A percentile compares a stretch with the other conserved stretches of the same genome.
phyloP scores from a whole-genome alignment of 2,797 vertebrate species.

The Malacoraja senta region DNA sequence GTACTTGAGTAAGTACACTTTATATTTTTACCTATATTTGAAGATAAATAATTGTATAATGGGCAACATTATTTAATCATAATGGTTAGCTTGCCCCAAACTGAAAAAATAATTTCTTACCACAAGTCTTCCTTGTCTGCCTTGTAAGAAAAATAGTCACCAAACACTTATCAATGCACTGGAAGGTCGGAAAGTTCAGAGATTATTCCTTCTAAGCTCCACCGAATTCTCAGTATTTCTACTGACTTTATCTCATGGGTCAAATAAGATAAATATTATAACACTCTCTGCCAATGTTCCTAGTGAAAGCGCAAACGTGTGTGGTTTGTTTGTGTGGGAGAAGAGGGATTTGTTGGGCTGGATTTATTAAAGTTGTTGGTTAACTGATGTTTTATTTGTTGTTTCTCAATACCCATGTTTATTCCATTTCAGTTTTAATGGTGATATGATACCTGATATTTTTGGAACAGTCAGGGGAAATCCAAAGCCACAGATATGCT shows the following conservation, averaged over 20 bases:
- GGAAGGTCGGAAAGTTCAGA: background rate
- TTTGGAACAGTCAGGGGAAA: slow-evolving; percentile 66
- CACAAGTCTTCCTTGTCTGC: background rate
- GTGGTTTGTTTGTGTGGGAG: background rate
- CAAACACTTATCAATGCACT: background rate
- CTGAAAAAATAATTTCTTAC: background rate
- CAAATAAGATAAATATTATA: background rate
- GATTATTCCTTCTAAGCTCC: background rate
- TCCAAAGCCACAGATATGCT: slow-evolving; percentile 62
- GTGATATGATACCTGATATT: slow-evolving; percentile 88
- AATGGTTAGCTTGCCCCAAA: background rate
- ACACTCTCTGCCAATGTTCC: background rate
- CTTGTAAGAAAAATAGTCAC: background rate
- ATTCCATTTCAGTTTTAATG: slow-evolving; percentile 76
- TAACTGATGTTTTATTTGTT: background rate
- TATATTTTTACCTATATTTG: background rate
- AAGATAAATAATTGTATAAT: background rate
- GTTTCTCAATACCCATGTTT: slow-evolving; percentile 34
- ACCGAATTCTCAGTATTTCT: background rate
- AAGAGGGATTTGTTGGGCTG: too few species aligned
- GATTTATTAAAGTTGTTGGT: background rate
- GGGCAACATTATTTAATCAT: background rate
- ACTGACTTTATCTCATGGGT: background rate
- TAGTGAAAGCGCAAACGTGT: background rate
- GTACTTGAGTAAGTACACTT: slow-evolving; percentile 90